Percentiles rank a stretch among this genome's conserved stretches.
Evolutionary conservation across 2,797 vertebrate species (phyloP).

Genomic region (Melanotaenia trifasciata): DNA sequence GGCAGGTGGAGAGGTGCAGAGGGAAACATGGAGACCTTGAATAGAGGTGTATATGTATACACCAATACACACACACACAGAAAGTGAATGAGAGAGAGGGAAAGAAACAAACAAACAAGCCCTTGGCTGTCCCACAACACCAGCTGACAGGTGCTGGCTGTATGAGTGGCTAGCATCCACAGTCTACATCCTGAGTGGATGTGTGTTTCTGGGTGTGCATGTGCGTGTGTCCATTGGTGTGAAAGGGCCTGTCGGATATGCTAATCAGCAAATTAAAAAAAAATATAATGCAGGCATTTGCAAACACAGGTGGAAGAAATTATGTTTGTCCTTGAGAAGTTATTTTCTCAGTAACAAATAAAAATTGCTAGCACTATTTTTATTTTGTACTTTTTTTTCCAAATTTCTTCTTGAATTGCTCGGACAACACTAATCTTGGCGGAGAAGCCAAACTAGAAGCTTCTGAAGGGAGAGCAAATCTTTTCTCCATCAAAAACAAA

Average conservation of each 20-base stretch:
- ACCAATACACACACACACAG: slow-evolving; percentile 14
- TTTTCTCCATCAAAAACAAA: no score
- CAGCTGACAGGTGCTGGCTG: slow-evolving; percentile 82
- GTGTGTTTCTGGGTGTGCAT: slow-evolving; percentile 23
- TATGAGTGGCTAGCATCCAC: slow-evolving; percentile 70
- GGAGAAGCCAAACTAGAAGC: no score
- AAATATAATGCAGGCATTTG: slow-evolving; percentile 4
- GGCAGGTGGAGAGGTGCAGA: slow-evolving; percentile 67
- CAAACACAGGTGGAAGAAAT: not conserved
- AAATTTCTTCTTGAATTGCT: no score
- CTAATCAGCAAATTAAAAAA: slow-evolving; percentile 28
- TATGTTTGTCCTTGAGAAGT: not conserved
- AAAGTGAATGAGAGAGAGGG: slow-evolving; percentile 24
- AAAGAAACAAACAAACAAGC: slow-evolving; percentile 64
- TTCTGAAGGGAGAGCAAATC: no score
- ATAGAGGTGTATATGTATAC: slow-evolving; percentile 17
- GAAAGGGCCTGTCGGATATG: slow-evolving; percentile 23
- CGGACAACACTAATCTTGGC: no score
- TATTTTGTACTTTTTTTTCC: no score
- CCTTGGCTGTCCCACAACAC: slow-evolving; percentile 76
- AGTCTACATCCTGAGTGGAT: slow-evolving; percentile 55
- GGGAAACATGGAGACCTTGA: slow-evolving; percentile 44
- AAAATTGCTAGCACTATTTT: not conserved
- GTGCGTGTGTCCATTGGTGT: slow-evolving; percentile 20
- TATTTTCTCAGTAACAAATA: not conserved